Conservation (phyloP, 2,888 invertebrate genomes). For the Amblyjoppa proteus region DNA sequence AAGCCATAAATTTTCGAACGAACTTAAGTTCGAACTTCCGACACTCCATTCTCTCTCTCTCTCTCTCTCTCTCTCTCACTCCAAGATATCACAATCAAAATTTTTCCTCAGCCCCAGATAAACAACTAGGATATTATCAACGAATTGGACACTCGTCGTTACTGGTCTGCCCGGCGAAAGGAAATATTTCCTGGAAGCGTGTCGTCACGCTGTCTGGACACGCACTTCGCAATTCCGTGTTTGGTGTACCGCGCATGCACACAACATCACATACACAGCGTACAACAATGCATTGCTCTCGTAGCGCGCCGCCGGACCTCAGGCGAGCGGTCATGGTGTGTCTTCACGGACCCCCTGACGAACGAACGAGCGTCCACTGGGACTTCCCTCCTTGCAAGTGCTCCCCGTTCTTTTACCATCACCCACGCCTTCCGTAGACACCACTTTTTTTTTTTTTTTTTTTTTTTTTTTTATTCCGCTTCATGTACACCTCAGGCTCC, state of each 20-base stretch:
- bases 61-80: too few relatives aligned
- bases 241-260: slow-evolving; percentile 45
- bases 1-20: too few relatives aligned
- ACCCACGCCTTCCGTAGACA: slow-evolving; percentile 54
- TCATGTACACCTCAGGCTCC: slow-evolving; percentile 68
- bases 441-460: slow-evolving; percentile 10
- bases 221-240: slow-evolving; percentile 82
- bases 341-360: slow-evolving; percentile 54
- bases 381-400: slow-evolving; percentile 19
- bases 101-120: not conserved
- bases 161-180: slow-evolving; percentile 73
- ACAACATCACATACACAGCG: not conserved
- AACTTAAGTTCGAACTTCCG: too few relatives aligned
- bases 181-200: slow-evolving; percentile 83
- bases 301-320: slow-evolving; percentile 9
- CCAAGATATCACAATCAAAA: not conserved
- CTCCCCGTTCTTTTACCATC: slow-evolving; percentile 13
- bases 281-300: slow-evolving; percentile 56
- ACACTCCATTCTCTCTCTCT: too few relatives aligned
- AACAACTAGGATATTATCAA: slow-evolving; percentile 42
- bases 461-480: slow-evolving; percentile 15
- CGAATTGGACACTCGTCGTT: slow-evolving; percentile 48
- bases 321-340: slow-evolving; percentile 36
- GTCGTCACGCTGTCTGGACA: slow-evolving; percentile 82
- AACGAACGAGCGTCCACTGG: slow-evolving; percentile 48